Evolutionary conservation across 2,113 vertebrate species (phyloP).

Genomic region (Hydrolagus affinis): DNA sequence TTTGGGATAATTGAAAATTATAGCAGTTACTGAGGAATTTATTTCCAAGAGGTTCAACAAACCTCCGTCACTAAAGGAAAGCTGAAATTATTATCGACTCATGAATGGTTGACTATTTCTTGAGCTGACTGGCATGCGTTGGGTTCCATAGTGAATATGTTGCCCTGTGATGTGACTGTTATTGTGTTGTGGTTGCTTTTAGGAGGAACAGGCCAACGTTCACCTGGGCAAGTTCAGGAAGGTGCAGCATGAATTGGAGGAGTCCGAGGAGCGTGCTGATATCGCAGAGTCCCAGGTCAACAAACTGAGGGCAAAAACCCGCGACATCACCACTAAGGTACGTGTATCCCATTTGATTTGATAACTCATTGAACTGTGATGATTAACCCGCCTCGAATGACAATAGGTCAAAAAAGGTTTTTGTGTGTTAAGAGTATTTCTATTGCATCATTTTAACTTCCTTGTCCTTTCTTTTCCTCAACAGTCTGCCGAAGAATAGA

Average conservation of each 20-base stretch:
- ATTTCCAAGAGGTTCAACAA: too few relatives aligned
- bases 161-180: background rate
- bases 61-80: too few relatives aligned
- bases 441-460: background rate
- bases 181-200: background rate
- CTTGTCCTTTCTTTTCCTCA: background rate
- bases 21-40: too few relatives aligned
- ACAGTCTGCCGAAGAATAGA: slow-evolving; percentile 21
- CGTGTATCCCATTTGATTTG: background rate
- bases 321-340: background rate
- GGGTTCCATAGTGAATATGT: background rate
- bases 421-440: background rate
- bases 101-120: too few relatives aligned
- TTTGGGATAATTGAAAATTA: too few relatives aligned
- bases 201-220: slow-evolving; percentile 32
- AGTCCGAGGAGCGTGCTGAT: slow-evolving; percentile 29
- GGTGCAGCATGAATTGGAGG: slow-evolving; percentile 32
- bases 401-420: background rate
- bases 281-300: slow-evolving; percentile 33
- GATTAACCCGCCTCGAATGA: background rate
- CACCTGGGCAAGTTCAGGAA: slow-evolving; percentile 30
- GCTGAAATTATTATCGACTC: too few relatives aligned
- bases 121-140: too few relatives aligned
- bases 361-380: background rate
- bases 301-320: slow-evolving; percentile 31